These are phyloP conservation scores for Anthoptus insignis DNA, from an alignment of 2,888 invertebrate genomes.

Conservation along the genomic window DNA sequence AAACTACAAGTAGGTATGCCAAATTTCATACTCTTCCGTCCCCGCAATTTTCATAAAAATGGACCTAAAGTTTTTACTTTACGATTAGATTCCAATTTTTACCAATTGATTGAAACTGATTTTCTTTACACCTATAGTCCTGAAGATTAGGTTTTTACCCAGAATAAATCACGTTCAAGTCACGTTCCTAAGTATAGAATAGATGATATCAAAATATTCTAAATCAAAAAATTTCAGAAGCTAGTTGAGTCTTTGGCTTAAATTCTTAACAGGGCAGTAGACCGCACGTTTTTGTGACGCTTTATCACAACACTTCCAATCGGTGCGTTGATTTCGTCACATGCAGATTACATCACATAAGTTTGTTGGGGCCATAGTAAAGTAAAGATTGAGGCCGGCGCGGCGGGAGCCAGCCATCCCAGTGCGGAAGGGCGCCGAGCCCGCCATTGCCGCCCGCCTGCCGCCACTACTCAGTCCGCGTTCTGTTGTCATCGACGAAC, in stretches of 20 bases:
- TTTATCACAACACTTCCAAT: slow-evolving; percentile 64
- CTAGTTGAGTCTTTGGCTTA: neutral
- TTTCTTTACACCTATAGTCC: too few species aligned
- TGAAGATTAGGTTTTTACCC: too few species aligned
- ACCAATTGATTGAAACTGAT: too few species aligned
- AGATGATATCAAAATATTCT: too few species aligned
- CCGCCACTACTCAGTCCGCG: slow-evolving; percentile 57
- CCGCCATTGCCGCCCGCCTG: slow-evolving; percentile 53
- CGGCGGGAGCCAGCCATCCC: slow-evolving; percentile 79
- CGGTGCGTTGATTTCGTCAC: slow-evolving; percentile 69
- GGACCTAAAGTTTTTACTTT: too few species aligned
- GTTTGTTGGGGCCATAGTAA: slow-evolving; percentile 53
- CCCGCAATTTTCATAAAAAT: too few species aligned
- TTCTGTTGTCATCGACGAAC: slow-evolving; percentile 73
- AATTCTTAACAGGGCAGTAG: slow-evolving; percentile 24
- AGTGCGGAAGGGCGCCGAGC: slow-evolving; percentile 71
- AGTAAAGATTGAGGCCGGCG: slow-evolving; percentile 74
- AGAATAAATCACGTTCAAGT: too few species aligned
- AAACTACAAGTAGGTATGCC: too few species aligned
- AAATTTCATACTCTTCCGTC: too few species aligned
- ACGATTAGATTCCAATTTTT: too few species aligned
- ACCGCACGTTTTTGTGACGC: slow-evolving; percentile 58
- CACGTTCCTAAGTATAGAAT: too few species aligned
- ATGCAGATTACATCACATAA: slow-evolving; percentile 79
- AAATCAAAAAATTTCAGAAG: neutral